These are phyloP conservation scores for Lamprologus sp. DNA, from an alignment of 2,113 vertebrate species.

Conservation along the genomic window DNA sequence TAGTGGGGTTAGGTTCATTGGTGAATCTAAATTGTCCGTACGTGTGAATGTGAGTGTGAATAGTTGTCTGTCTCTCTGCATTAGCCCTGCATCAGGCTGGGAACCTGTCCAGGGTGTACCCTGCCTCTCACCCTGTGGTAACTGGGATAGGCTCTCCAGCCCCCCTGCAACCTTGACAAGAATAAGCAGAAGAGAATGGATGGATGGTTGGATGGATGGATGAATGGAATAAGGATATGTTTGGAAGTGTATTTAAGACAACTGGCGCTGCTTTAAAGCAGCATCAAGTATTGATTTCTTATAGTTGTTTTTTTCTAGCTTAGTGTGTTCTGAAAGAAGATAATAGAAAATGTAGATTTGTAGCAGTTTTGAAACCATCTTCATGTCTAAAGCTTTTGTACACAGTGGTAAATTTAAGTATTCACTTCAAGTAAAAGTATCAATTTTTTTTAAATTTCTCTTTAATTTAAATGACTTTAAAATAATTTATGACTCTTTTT, in stretches of 20 bases:
- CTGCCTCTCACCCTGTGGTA: background rate
- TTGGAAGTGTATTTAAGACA: background rate
- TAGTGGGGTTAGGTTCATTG: background rate
- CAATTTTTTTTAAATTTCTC: rapidly evolving
- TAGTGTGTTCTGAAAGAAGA: background rate
- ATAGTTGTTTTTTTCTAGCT: background rate
- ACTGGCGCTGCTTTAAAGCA: background rate
- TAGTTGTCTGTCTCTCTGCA: background rate
- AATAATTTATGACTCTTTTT: background rate
- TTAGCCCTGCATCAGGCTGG: background rate
- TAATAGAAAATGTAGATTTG: background rate
- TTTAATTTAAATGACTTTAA: background rate
- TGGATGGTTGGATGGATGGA: background rate
- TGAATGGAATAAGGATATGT: background rate
- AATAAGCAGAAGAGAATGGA: background rate
- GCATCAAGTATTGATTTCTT: background rate
- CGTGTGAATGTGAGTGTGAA: background rate
- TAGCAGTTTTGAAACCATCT: background rate
- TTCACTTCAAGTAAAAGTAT: background rate
- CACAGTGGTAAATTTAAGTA: background rate
- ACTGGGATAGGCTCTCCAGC: background rate
- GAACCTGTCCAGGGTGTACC: background rate
- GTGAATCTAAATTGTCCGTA: background rate
- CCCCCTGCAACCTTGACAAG: background rate
- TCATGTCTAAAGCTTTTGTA: background rate